Evolutionary conservation across 2,888 invertebrate genomes (phyloP).

Genomic region (Ecliptopera silaceata): DNA sequence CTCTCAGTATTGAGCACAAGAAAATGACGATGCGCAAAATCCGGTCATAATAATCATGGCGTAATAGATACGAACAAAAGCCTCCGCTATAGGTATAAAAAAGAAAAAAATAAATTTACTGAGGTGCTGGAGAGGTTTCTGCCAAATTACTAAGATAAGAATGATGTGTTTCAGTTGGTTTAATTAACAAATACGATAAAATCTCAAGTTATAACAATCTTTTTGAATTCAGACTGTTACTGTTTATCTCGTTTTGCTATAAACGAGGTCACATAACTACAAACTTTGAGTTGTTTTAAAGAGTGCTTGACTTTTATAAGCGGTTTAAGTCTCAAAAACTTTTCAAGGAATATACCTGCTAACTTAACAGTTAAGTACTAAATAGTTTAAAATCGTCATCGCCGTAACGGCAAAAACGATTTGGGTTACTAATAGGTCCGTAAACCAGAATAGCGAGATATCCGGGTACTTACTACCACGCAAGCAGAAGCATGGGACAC

Average conservation of each 20-base stretch:
- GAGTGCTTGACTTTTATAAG: too few species aligned
- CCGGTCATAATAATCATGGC: conserved; percentile 3
- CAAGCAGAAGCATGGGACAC: neutral
- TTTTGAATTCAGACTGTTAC: neutral
- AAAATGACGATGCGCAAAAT: conserved; percentile 6
- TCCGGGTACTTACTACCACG: neutral
- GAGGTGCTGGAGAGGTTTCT: conserved; percentile 6
- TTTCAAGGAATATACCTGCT: too few species aligned
- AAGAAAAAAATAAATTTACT: neutral
- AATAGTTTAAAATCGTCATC: too few species aligned
- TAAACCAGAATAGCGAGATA: neutral
- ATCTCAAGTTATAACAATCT: neutral
- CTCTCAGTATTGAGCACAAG: conserved; percentile 8
- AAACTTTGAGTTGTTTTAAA: too few species aligned
- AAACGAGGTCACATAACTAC: neutral
- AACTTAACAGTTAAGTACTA: too few species aligned
- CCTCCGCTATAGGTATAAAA: neutral
- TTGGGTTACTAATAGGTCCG: too few species aligned
- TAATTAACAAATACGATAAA: conserved; percentile 8
- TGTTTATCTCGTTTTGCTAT: conserved; percentile 10
- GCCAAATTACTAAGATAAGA: conserved; percentile 2
- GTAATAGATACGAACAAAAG: neutral
- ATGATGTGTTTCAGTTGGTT: conserved; percentile 1
- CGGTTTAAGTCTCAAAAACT: too few species aligned
- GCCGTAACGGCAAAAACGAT: too few species aligned